Evolutionary conservation across 2,113 vertebrate species (phyloP).

Genomic region (Pholis gunnellus): DNA sequence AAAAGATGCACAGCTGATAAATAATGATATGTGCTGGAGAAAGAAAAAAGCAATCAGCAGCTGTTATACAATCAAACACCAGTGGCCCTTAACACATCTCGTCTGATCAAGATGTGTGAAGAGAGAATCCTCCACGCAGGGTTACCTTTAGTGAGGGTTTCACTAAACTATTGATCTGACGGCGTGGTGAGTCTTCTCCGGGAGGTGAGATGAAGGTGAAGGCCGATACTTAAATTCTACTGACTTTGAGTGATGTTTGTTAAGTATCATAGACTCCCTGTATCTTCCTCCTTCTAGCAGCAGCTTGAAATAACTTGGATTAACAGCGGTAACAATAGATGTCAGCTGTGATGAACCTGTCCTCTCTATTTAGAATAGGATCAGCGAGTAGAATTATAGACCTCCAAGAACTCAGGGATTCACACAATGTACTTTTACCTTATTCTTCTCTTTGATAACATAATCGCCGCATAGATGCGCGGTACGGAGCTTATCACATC

Average conservation of each 20-base stretch:
- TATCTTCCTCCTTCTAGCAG: background rate
- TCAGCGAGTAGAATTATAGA: no score
- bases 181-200: constrained; percentile 5
- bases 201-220: constrained; percentile 30
- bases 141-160: constrained; percentile 19
- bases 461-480: no score
- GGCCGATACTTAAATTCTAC: constrained; percentile 6
- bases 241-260: background rate
- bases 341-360: background rate
- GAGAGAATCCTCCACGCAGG: constrained; percentile 7
- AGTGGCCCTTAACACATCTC: constrained; percentile 18
- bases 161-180: constrained; percentile 41
- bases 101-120: constrained; percentile 27
- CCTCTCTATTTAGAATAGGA: no score
- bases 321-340: background rate
- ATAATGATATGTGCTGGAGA: constrained; percentile 30
- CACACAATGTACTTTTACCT: no score
- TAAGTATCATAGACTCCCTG: background rate
- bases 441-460: no score
- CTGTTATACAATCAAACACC: constrained; percentile 39
- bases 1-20: constrained; percentile 17
- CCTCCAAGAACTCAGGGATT: no score
- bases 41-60: background rate
- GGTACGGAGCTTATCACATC: background rate
- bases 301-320: background rate